A percentile compares a stretch with the other conserved stretches of the same genome.
These are phyloP conservation scores for Caenorhabditis remanei DNA, from an alignment of 1,140 invertebrate species.

Conservation along the genomic window DNA sequence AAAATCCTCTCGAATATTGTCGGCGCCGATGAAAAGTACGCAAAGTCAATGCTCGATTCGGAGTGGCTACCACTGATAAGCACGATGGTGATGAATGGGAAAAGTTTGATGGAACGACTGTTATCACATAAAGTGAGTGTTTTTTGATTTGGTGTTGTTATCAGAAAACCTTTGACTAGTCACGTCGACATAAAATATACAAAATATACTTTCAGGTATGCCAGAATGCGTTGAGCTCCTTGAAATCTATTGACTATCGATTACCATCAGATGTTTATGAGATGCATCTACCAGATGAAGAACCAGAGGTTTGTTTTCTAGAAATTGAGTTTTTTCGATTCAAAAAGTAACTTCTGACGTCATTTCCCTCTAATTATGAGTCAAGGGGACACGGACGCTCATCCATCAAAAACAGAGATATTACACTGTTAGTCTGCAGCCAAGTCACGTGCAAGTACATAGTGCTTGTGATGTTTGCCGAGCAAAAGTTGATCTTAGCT, in stretches of 20 bases:
- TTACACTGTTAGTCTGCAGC: conserved; percentile 21
- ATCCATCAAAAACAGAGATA: conserved; percentile 39
- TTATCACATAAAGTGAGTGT: conserved; percentile 60
- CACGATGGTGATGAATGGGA: conserved; percentile 55
- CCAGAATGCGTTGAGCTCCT: conserved; percentile 59
- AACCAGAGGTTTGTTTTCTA: conserved; percentile 9
- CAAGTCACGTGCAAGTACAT: neutral
- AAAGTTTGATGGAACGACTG: conserved; percentile 56
- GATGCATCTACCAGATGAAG: conserved; percentile 53
- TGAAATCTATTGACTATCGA: conserved; percentile 56
- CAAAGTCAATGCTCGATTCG: conserved; percentile 59
- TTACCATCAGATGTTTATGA: conserved; percentile 64
- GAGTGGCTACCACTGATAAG: conserved; percentile 63
- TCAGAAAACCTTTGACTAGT: neutral
- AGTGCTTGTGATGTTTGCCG: conserved; percentile 7
- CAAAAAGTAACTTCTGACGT: neutral
- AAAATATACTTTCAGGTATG: conserved; percentile 61
- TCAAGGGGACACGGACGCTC: neutral
- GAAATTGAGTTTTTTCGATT: neutral
- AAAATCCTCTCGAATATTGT: conserved; percentile 67
- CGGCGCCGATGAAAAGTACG: conserved; percentile 52
- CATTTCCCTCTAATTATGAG: neutral
- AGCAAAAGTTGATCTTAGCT: conserved; percentile 26
- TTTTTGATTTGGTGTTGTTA: conserved; percentile 3
- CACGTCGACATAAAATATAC: neutral